Evolutionary conservation across 2,797 vertebrate genomes (phyloP).

Genomic region (Tauraco hartlaubi): DNA sequence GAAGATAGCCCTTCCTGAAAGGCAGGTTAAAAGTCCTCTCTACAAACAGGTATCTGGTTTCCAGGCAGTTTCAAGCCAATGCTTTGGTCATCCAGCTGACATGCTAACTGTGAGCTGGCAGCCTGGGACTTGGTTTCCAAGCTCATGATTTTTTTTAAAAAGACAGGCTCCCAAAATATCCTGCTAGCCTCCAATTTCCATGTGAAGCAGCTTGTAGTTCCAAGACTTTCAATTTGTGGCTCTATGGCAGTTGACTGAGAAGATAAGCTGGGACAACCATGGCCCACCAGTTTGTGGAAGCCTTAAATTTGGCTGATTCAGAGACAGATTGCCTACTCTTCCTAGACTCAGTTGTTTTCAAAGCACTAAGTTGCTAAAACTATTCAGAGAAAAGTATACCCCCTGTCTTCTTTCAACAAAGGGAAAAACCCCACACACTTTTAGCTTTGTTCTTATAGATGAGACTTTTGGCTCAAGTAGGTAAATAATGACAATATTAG

Average conservation of each 20-base stretch:
- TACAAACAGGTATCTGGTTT: neutral
- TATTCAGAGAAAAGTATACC: neutral
- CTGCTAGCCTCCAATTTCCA: neutral
- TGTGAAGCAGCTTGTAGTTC: neutral
- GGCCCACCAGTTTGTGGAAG: neutral
- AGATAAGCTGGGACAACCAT: neutral
- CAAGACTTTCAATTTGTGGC: neutral
- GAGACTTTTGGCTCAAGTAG: neutral
- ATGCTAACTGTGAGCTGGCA: neutral
- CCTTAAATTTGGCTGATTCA: neutral
- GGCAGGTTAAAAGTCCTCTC: neutral
- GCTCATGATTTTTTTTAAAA: neutral
- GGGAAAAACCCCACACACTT: accelerated
- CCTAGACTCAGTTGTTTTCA: neutral
- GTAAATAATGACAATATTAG: neutral
- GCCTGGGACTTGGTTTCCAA: neutral
- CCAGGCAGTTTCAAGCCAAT: neutral
- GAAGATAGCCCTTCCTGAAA: neutral
- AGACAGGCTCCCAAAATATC: neutral
- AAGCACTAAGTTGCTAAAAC: neutral
- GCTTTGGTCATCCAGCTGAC: neutral
- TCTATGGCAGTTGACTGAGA: neutral
- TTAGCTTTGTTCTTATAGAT: neutral
- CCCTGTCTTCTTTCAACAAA: neutral
- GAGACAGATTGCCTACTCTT: neutral